Evolutionary conservation across 2,797 vertebrate species (phyloP).

Genomic region (Bryconaethiops microstoma): DNA sequence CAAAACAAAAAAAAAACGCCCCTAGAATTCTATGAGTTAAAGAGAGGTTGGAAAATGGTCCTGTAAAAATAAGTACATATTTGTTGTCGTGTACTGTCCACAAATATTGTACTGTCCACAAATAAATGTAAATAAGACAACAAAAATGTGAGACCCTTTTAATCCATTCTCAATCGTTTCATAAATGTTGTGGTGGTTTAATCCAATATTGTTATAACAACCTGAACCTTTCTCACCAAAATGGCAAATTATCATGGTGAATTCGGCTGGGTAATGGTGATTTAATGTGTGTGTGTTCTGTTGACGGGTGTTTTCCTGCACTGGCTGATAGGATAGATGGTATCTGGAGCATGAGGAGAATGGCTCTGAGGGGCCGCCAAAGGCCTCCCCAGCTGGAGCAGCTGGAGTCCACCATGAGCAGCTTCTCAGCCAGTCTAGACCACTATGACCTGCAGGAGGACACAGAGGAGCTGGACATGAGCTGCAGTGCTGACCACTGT

Average conservation of each 20-base stretch:
- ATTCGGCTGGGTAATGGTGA: neutral
- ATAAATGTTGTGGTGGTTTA: neutral
- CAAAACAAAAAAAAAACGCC: too few relatives aligned
- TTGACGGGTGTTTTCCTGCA: neutral
- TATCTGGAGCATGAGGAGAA: constrained; percentile 23
- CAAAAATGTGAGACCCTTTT: neutral
- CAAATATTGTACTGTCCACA: too few relatives aligned
- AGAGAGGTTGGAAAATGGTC: too few relatives aligned
- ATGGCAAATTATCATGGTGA: neutral
- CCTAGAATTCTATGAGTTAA: too few relatives aligned
- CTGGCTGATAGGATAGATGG: constrained; percentile 10
- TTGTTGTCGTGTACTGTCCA: too few relatives aligned
- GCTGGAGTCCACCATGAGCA: constrained; percentile 51
- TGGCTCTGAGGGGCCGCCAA: constrained; percentile 39
- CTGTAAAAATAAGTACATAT: too few relatives aligned
- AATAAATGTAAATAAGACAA: too few relatives aligned
- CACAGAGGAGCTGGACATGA: constrained; percentile 48
- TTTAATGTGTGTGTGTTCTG: neutral
- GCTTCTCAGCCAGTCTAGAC: constrained; percentile 55
- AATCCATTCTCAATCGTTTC: neutral
- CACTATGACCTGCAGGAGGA: constrained; percentile 57
- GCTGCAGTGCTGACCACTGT: constrained; percentile 39
- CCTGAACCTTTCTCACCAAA: neutral
- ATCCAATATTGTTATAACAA: neutral
- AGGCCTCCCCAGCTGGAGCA: constrained; percentile 41